Evolutionary conservation across 2,113 vertebrate genomes (phyloP).

Genomic region (Typhlomys cinereus): DNA sequence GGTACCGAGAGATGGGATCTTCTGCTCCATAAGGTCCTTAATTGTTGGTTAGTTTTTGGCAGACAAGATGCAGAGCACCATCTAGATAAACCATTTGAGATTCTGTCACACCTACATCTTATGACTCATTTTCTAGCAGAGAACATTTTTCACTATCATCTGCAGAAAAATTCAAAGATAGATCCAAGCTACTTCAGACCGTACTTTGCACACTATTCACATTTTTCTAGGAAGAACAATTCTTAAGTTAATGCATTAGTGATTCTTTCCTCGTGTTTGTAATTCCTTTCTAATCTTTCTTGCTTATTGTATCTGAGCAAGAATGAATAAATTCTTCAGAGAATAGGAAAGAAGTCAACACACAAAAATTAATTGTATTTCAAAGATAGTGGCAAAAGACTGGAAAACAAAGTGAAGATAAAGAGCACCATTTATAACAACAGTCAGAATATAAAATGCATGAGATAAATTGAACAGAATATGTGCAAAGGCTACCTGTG

Average conservation of each 20-base stretch:
- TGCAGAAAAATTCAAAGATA: background rate
- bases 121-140: background rate
- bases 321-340: background rate
- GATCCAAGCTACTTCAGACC: background rate
- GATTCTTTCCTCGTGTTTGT: background rate
- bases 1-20: background rate
- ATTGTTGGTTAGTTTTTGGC: background rate
- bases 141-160: background rate
- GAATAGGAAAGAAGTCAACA: background rate
- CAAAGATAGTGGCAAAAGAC: background rate
- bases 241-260: background rate
- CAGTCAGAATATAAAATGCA: background rate
- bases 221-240: background rate
- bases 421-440: background rate
- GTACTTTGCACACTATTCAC: background rate
- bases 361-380: background rate
- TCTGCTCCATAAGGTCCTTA: background rate
- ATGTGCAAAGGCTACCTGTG: background rate
- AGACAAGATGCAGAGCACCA: background rate
- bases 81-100: background rate
- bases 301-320: background rate
- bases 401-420: background rate
- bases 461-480: background rate
- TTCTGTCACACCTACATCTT: background rate
- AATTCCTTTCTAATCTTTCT: background rate